These are phyloP conservation scores for Tetragnatha montana DNA, from an alignment of 2,888 invertebrate genomes.

Conservation along the genomic window DNA sequence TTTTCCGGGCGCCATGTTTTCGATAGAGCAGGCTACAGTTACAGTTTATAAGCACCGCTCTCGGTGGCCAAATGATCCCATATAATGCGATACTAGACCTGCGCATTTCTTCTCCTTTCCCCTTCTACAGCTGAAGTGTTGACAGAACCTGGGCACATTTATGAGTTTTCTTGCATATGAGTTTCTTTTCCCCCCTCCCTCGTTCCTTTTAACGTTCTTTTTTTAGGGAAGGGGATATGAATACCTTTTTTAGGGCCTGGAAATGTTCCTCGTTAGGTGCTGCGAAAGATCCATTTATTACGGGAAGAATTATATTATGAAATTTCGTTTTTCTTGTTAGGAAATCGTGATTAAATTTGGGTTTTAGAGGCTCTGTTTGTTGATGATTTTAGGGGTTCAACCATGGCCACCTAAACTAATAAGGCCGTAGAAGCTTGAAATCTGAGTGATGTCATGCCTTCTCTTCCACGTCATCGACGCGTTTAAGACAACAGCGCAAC, in stretches of 20 bases:
- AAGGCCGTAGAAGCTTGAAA: too few species aligned
- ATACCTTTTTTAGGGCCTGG: conserved; percentile 15
- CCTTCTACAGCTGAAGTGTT: conserved; percentile 45
- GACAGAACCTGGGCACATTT: conserved; percentile 38
- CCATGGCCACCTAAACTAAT: too few species aligned
- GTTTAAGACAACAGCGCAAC: too few species aligned
- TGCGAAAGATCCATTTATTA: not conserved
- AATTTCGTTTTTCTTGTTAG: too few species aligned
- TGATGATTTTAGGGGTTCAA: too few species aligned
- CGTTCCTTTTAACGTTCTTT: conserved; percentile 20
- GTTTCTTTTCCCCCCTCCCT: conserved; percentile 11
- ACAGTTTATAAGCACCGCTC: conserved; percentile 46
- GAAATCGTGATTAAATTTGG: too few species aligned
- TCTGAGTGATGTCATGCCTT: too few species aligned
- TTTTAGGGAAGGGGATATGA: conserved; percentile 12
- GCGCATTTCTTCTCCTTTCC: conserved; percentile 35
- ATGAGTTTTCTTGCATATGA: conserved; percentile 27
- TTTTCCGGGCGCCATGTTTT: conserved; percentile 20
- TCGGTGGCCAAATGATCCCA: conserved; percentile 40
- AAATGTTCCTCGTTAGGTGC: conserved; percentile 2
- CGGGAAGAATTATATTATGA: too few species aligned
- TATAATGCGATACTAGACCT: conserved; percentile 54
- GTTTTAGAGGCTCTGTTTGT: too few species aligned
- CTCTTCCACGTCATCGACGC: too few species aligned
- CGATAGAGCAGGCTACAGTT: conserved; percentile 46